phyloP scores from a whole-genome alignment of 1,140 invertebrate species.

The Pogonomyrmex californicus region DNA sequence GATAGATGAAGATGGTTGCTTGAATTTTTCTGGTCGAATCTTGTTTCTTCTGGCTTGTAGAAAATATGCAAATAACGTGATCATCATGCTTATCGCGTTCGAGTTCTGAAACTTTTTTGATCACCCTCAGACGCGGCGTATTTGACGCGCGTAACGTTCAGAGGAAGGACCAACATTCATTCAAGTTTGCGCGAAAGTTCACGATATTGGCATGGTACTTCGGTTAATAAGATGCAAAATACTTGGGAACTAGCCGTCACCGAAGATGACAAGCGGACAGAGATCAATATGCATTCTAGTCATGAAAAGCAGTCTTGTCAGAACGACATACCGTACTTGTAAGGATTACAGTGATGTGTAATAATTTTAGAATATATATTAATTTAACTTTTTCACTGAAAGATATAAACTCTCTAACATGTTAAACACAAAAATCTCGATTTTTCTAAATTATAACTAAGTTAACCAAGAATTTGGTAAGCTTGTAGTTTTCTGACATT shows the following conservation, averaged over 20 bases:
- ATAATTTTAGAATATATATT: not conserved
- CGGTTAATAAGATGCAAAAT: conserved; percentile 57
- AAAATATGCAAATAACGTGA: conserved; percentile 53
- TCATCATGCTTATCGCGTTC: conserved; percentile 35
- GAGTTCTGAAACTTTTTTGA: conserved; percentile 54
- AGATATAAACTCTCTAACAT: not conserved
- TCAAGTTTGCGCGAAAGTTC: conserved; percentile 47
- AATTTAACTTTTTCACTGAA: not conserved
- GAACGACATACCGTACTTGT: conserved; percentile 41
- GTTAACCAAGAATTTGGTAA: not conserved
- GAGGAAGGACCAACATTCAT: conserved; percentile 44
- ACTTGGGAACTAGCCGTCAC: conserved; percentile 41
- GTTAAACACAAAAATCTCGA: not conserved
- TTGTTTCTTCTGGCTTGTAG: not conserved
- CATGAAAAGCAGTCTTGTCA: conserved; percentile 60
- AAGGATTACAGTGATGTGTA: not conserved
- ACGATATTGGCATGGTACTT: conserved; percentile 54
- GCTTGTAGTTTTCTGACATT: not conserved
- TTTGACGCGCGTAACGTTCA: conserved; percentile 50
- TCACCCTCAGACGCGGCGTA: conserved; percentile 38
- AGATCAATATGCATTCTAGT: conserved; percentile 50
- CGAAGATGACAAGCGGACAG: conserved; percentile 22
- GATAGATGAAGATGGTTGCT: not conserved
- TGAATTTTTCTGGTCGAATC: conserved; percentile 27
- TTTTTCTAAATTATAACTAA: not conserved